A percentile compares a stretch with the other conserved stretches of the same genome.
Conservation (phyloP, 2,888 invertebrate species). For the Synergus umbraculus region DNA sequence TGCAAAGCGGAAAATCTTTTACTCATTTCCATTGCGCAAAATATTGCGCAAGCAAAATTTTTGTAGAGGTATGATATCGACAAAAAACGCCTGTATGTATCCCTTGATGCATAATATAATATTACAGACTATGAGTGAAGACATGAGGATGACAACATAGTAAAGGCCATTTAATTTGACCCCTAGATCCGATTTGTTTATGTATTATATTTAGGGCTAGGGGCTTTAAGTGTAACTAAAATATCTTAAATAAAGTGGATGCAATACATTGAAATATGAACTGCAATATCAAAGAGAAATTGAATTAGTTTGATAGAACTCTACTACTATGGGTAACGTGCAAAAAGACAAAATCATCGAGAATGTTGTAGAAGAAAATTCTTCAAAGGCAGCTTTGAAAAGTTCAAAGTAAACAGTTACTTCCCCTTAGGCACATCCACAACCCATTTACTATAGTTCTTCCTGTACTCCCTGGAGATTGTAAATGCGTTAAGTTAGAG, state of each 20-base stretch:
- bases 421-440: slow-evolving; percentile 8
- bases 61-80: too few species aligned
- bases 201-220: too few species aligned
- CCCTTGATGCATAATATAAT: too few species aligned
- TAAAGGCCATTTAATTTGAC: too few species aligned
- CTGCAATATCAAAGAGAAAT: neutral
- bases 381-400: slow-evolving; percentile 34
- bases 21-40: too few species aligned
- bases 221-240: too few species aligned
- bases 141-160: too few species aligned
- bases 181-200: too few species aligned
- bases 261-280: neutral
- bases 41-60: too few species aligned
- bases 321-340: neutral
- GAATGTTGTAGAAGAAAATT: slow-evolving; percentile 29
- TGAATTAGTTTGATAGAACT: slow-evolving; percentile 8
- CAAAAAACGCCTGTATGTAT: too few species aligned
- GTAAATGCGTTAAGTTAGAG: neutral
- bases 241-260: slow-evolving; percentile 13
- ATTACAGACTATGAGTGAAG: too few species aligned
- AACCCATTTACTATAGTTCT: slow-evolving; percentile 7
- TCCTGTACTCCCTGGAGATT: neutral
- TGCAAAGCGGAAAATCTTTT: too few species aligned
- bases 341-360: neutral
- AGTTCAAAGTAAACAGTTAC: slow-evolving; percentile 35